Evolutionary conservation across 1,140 invertebrate genomes (phyloP), one percentile per base, ranked within the genome.

Genomic region (Dermatophagoides farinae): DNA sequence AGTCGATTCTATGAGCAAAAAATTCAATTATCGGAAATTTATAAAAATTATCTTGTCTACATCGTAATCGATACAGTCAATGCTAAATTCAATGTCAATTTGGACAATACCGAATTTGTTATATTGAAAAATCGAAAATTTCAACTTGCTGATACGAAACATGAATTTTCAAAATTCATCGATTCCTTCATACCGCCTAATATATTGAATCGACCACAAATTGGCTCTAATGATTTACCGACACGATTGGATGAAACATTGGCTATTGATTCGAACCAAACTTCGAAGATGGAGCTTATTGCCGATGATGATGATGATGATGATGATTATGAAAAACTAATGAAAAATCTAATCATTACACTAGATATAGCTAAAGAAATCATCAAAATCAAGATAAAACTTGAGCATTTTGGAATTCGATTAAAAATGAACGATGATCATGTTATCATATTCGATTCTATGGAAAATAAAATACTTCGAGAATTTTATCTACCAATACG

Each of bases 41-140:
- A 55, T 25, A 31, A 55, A 55, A 37, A 25, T 38, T 55, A 25
- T 55, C 53, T 55, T 18, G 23, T 55, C 41, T 44, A 55, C 23
- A 38, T 55, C 5, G 39, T 23, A 23, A 55, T 55, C 25, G 53
- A 44, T 39, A 41, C 22, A 5, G n/a, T 55, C 4, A 55, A 55
- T 23, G 53, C 38, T 4, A 55, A 55, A 55, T 55, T 38, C 5
- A 55, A 55, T 20, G 23, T 55, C 12, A 43, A 44, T 11, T 41
- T 55, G 20, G 38, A 55, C 41, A 14, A 39, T 20, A 55, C 14
- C 25, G 12, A 4, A 20, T 31, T 11, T 38, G 53, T 55, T n/a
- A 55, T 55, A 38, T 23, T 55, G 11, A 31, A 55, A 38, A 55
- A 55, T 23, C 14, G 25, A 44, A n/a, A 55, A 23, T 55, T 38